These are phyloP conservation scores for Siniperca obscura DNA, from an alignment of 2,797 vertebrate species.

Conservation along the genomic window DNA sequence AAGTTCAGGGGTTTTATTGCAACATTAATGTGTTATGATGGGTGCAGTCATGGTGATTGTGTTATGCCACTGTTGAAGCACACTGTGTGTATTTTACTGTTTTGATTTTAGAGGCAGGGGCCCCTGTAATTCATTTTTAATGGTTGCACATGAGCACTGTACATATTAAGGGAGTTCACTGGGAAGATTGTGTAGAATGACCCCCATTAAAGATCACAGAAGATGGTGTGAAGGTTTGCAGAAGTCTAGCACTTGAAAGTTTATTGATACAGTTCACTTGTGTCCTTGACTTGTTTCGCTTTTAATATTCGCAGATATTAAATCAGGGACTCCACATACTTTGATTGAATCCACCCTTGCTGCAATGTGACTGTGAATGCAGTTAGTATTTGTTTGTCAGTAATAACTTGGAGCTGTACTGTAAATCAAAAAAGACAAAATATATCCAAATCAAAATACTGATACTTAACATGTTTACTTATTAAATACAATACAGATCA, in stretches of 20 bases:
- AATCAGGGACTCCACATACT: background rate
- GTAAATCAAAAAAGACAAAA: background rate
- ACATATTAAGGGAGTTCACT: conserved; percentile 71
- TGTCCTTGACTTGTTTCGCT: conserved; percentile 46
- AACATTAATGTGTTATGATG: conserved; percentile 80
- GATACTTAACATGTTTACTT: background rate
- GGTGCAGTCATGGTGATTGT: conserved; percentile 73
- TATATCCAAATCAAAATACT: background rate
- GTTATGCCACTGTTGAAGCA: conserved; percentile 53
- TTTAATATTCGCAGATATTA: conserved; percentile 24
- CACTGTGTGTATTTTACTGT: conserved; percentile 57
- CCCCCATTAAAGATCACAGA: conserved; percentile 37
- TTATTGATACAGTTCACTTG: conserved; percentile 26
- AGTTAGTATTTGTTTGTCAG: background rate
- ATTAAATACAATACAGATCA: background rate
- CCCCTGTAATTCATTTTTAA: conserved; percentile 72
- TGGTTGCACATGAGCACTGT: conserved; percentile 47
- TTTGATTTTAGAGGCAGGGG: conserved; percentile 60
- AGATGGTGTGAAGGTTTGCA: conserved; percentile 16
- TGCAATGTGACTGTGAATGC: background rate
- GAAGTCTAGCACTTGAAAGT: conserved; percentile 20
- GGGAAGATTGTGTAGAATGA: conserved; percentile 38
- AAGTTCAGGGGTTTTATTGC: conserved; percentile 83
- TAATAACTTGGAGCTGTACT: background rate
- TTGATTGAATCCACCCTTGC: background rate